Evolutionary conservation across 2,888 invertebrate genomes (phyloP).

Genomic region (Trachelus troglodyta): DNA sequence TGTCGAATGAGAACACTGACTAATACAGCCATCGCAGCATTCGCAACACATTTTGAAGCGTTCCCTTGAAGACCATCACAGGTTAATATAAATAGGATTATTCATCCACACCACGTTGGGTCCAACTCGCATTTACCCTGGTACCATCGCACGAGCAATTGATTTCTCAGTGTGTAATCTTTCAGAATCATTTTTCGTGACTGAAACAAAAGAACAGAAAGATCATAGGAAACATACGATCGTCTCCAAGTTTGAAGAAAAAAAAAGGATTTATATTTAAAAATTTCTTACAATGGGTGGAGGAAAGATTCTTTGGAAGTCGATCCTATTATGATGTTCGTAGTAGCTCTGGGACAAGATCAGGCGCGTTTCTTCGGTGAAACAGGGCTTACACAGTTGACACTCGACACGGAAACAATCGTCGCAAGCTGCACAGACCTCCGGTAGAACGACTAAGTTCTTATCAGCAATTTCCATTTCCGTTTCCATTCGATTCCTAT

Average conservation of each 20-base stretch:
- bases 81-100: background rate
- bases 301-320: conserved; percentile 86
- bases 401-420: conserved; percentile 78
- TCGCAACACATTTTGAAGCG: too few relatives aligned
- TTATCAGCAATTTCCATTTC: conserved; percentile 81
- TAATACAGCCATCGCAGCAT: too few relatives aligned
- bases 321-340: conserved; percentile 84
- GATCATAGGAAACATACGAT: background rate
- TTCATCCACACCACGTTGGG: conserved; percentile 77
- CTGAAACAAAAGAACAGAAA: conserved; percentile 43
- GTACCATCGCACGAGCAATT: conserved; percentile 85
- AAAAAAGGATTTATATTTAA: conserved; percentile 19
- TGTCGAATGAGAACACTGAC: too few relatives aligned
- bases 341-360: conserved; percentile 77
- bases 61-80: too few relatives aligned
- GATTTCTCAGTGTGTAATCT: conserved; percentile 76
- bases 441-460: conserved; percentile 81
- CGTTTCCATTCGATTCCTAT: conserved; percentile 67
- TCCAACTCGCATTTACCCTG: conserved; percentile 89
- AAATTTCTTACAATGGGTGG: conserved; percentile 71
- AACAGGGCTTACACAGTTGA: conserved; percentile 82
- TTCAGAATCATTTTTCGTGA: conserved; percentile 66
- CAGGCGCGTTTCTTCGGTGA: conserved; percentile 71
- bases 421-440: conserved; percentile 73
- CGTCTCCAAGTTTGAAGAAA: too few relatives aligned